These are phyloP conservation scores for Ophioninae sp. DNA, from an alignment of 2,888 invertebrate species.

Conservation along the genomic window DNA sequence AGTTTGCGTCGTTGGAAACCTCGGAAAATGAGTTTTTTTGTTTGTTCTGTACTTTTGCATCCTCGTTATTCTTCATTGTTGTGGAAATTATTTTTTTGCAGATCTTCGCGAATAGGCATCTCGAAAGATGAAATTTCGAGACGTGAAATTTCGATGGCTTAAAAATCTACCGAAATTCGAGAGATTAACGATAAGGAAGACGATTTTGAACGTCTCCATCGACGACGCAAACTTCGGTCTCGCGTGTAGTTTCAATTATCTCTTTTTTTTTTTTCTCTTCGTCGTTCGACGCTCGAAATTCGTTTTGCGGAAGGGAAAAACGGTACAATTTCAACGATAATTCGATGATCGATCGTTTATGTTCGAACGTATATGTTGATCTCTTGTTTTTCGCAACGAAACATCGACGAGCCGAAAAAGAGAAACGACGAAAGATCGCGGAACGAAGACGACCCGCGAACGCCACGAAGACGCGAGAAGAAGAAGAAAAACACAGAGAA, in stretches of 20 bases:
- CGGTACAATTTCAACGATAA: constrained; percentile 42
- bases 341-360: not conserved
- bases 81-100: constrained; percentile 20
- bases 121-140: not conserved
- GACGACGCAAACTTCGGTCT: too few species aligned
- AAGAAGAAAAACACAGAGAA: constrained; percentile 16
- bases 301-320: constrained; percentile 59
- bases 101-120: not conserved
- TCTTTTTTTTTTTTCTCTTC: constrained; percentile 12
- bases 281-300: constrained; percentile 71
- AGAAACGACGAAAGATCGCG: constrained; percentile 21
- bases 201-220: too few species aligned
- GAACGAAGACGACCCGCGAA: constrained; percentile 25
- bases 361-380: constrained; percentile 12
- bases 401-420: constrained; percentile 23
- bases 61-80: not conserved
- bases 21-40: too few species aligned
- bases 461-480: constrained; percentile 26
- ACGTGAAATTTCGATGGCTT: too few species aligned
- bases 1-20: too few species aligned
- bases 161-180: too few species aligned
- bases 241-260: not conserved
- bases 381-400: not conserved
- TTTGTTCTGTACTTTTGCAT: too few species aligned
- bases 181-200: too few species aligned